Conservation (phyloP, 2,888 invertebrate species). For the Cheiracanthium punctorium region DNA sequence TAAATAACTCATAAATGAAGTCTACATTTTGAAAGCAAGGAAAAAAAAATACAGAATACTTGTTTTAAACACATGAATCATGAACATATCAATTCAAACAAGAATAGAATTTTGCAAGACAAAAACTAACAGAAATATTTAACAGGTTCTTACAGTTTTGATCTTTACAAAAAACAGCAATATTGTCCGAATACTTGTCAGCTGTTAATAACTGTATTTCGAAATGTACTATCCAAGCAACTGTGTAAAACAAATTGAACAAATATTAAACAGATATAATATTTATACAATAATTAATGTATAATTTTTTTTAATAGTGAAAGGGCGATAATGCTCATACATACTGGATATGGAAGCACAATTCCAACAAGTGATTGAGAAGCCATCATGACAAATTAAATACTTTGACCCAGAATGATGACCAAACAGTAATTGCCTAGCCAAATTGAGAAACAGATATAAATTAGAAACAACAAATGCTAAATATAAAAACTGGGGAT, state of each 20-base stretch:
- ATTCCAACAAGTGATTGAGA: constrained; percentile 58
- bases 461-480: not conserved
- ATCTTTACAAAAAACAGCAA: constrained; percentile 40
- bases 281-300: too few relatives aligned
- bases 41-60: too few relatives aligned
- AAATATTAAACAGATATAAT: too few relatives aligned
- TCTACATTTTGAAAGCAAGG: too few relatives aligned
- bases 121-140: too few relatives aligned
- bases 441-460: too few relatives aligned
- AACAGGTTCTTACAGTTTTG: constrained; percentile 63
- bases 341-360: constrained; percentile 52
- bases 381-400: constrained; percentile 45
- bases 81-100: too few relatives aligned
- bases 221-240: constrained; percentile 31
- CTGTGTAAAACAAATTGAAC: not conserved
- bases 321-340: not conserved
- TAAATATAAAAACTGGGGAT: too few relatives aligned
- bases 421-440: constrained; percentile 67
- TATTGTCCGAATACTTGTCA: constrained; percentile 19
- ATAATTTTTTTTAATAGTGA: too few relatives aligned
- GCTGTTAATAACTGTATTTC: constrained; percentile 8
- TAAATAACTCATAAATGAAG: too few relatives aligned
- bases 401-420: constrained; percentile 28
- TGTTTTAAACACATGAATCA: too few relatives aligned
- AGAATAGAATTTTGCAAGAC: too few relatives aligned